Evolutionary conservation across 2,797 vertebrate genomes (phyloP).

Genomic region (Syndactyla subalaris): DNA sequence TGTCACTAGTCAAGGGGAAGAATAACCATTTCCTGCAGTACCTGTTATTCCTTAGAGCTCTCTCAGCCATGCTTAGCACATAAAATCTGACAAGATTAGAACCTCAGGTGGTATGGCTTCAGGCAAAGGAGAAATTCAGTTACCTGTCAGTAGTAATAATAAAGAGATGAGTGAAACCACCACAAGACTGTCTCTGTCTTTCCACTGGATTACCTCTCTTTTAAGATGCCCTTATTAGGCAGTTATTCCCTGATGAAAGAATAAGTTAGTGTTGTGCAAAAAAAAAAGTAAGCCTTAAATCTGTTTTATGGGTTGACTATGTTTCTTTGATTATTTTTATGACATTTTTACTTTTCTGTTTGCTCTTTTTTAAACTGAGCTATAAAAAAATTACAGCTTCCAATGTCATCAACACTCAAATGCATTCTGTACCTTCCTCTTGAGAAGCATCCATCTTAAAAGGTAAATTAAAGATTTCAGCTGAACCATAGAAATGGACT

Average conservation of each 20-base stretch:
- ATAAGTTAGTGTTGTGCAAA: background rate
- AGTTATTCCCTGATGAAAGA: slow-evolving; percentile 14
- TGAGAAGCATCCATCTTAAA: background rate
- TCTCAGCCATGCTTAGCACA: slow-evolving; percentile 64
- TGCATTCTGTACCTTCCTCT: background rate
- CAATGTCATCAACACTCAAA: background rate
- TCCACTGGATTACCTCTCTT: background rate
- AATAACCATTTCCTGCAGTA: slow-evolving; percentile 62
- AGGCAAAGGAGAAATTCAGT: slow-evolving; percentile 66
- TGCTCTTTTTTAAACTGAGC: background rate
- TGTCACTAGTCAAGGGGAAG: slow-evolving; percentile 33
- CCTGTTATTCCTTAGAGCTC: slow-evolving; percentile 62
- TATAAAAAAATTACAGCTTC: background rate
- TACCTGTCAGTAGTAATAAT: slow-evolving; percentile 65
- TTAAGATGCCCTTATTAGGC: background rate
- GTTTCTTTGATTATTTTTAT: slow-evolving; percentile 24
- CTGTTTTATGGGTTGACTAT: background rate
- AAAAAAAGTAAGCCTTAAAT: background rate
- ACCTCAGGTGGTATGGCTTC: slow-evolving; percentile 63
- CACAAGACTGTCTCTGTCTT: background rate
- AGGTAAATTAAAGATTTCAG: background rate
- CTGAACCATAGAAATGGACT: background rate
- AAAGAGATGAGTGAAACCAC: slow-evolving; percentile 49
- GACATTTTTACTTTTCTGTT: slow-evolving; percentile 14
- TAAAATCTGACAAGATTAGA: slow-evolving; percentile 60